Evolutionary conservation across 2,113 vertebrate species (phyloP).

Genomic region (Astur gentilis): DNA sequence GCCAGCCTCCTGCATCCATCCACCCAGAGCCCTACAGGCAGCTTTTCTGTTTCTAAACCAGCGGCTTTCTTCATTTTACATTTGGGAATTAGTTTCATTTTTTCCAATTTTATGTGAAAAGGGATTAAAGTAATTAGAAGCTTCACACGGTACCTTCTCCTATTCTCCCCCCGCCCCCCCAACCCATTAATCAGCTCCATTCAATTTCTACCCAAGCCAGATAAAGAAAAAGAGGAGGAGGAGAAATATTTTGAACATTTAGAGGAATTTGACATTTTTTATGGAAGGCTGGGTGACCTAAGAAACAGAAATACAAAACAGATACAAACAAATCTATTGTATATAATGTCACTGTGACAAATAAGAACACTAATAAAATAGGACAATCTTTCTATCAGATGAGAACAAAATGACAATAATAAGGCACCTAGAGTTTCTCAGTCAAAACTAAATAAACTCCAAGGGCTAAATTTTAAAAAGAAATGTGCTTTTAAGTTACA

Average conservation of each 20-base stretch:
- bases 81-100: neutral
- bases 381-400: neutral
- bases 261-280: neutral
- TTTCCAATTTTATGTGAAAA: neutral
- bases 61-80: neutral
- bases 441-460: neutral
- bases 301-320: neutral
- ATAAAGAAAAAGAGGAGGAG: neutral
- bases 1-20: neutral
- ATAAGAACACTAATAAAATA: neutral
- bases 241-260: neutral
- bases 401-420: neutral
- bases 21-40: neutral
- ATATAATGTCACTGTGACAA: neutral
- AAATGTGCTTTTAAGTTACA: neutral
- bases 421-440: neutral
- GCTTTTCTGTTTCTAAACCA: neutral
- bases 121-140: neutral
- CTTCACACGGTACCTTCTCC: neutral
- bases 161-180: too few relatives aligned
- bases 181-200: neutral
- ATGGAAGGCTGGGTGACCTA: neutral
- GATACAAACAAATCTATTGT: neutral
- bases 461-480: neutral
- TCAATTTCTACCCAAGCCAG: neutral